Evolutionary conservation across 2,888 invertebrate genomes (phyloP).

Genomic region (Galeopsomyia nigrocyanea): DNA sequence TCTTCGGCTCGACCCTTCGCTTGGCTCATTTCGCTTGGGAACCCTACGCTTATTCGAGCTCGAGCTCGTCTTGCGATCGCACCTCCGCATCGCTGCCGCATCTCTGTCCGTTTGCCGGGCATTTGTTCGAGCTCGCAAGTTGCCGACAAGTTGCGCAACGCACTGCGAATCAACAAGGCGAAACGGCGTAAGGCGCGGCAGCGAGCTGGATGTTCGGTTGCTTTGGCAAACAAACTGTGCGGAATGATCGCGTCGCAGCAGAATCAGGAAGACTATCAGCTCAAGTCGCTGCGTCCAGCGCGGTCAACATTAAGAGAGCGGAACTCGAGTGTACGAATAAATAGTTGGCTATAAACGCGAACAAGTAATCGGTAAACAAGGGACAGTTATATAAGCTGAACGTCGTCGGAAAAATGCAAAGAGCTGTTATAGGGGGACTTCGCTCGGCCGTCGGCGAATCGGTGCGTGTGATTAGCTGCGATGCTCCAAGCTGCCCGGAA

Average conservation of each 20-base stretch:
- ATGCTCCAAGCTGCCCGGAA: slow-evolving; percentile 62
- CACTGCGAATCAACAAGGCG: slow-evolving; percentile 55
- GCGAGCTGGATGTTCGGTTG: slow-evolving; percentile 56
- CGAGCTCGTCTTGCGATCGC: slow-evolving; percentile 66
- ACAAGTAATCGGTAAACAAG: no score
- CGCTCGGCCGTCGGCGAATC: slow-evolving; percentile 55
- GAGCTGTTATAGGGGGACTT: background rate
- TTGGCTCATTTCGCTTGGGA: slow-evolving; percentile 47
- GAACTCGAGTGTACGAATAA: no score
- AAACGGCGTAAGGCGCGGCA: slow-evolving; percentile 67
- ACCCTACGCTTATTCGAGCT: slow-evolving; percentile 33
- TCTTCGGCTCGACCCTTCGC: slow-evolving; percentile 45
- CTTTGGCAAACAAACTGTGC: slow-evolving; percentile 61
- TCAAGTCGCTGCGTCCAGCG: no score
- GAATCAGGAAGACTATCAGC: no score
- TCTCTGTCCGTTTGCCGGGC: slow-evolving; percentile 41
- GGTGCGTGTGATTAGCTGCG: slow-evolving; percentile 67
- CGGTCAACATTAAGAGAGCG: no score
- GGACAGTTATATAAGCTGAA: no score
- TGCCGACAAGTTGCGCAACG: no score
- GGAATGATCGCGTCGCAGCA: slow-evolving; percentile 56
- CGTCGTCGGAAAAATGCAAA: no score
- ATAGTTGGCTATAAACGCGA: no score
- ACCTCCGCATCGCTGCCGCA: no score
- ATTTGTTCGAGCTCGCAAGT: slow-evolving; percentile 32